These are phyloP conservation scores for Fulica atra DNA, from an alignment of 2,113 vertebrate species.

Conservation along the genomic window DNA sequence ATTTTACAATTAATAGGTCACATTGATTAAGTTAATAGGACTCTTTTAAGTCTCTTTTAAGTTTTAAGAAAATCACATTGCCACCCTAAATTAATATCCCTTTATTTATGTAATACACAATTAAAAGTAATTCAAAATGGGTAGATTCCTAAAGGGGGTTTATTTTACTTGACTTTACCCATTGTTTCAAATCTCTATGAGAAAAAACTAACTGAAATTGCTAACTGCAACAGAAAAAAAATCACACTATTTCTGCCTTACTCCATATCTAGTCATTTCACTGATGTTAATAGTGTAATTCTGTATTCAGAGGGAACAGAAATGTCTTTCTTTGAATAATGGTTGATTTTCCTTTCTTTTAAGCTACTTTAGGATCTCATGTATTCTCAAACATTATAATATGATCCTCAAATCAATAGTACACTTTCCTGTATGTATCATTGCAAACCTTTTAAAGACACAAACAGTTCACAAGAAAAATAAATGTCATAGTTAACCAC, in stretches of 20 bases:
- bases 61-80: background rate
- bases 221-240: background rate
- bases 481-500: background rate
- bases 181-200: background rate
- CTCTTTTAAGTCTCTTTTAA: background rate
- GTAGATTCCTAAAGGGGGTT: background rate
- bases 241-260: background rate
- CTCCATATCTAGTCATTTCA: background rate
- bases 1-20: background rate
- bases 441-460: background rate
- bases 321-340: background rate
- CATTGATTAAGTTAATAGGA: background rate
- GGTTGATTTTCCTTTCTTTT: background rate
- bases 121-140: background rate
- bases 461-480: background rate
- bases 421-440: background rate
- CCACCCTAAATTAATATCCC: background rate
- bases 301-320: background rate
- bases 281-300: background rate
- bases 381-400: background rate
- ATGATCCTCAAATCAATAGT: background rate
- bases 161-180: background rate
- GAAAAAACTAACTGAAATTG: background rate
- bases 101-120: background rate
- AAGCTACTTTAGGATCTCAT: background rate